These are phyloP conservation scores for Nylanderia fulva DNA, from an alignment of 1,140 invertebrate genomes.

Conservation along the genomic window DNA sequence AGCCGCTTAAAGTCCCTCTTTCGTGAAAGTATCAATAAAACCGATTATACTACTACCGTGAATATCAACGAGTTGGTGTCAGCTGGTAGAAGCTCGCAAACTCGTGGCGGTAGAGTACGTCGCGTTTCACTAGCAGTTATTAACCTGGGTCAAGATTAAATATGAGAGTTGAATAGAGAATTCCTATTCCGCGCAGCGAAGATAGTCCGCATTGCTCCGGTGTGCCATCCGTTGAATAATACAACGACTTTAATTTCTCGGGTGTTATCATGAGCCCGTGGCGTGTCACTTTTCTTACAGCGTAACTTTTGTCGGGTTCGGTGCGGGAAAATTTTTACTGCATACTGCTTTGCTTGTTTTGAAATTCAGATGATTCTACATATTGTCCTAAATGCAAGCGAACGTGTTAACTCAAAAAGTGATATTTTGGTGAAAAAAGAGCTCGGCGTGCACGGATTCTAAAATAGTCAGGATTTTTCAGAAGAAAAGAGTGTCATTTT, in stretches of 20 bases:
- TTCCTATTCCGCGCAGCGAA: neutral
- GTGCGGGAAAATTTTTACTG: neutral
- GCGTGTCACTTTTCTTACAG: neutral
- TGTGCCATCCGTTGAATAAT: slow-evolving; percentile 20
- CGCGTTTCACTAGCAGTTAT: slow-evolving; percentile 24
- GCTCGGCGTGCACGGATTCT: neutral
- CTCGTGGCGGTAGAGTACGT: neutral
- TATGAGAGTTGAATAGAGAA: slow-evolving; percentile 23
- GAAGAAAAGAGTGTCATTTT: neutral
- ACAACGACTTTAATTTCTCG: slow-evolving; percentile 39
- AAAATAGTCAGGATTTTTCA: slow-evolving; percentile 11
- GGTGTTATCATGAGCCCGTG: neutral
- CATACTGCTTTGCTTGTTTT: slow-evolving; percentile 11
- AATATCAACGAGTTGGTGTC: slow-evolving; percentile 60
- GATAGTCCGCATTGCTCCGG: slow-evolving; percentile 34
- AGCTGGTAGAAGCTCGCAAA: neutral
- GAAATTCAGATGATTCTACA: slow-evolving; percentile 43
- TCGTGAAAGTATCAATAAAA: slow-evolving; percentile 71
- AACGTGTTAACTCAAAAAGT: neutral
- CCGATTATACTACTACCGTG: slow-evolving; percentile 38
- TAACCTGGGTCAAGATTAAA: slow-evolving; percentile 58
- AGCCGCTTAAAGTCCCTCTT: slow-evolving; percentile 47
- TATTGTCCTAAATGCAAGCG: neutral
- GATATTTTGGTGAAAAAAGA: neutral
- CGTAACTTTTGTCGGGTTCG: neutral